These are phyloP conservation scores for Philypnodon macrostomus DNA, from an alignment of 2,797 vertebrate species.

Conservation along the genomic window DNA sequence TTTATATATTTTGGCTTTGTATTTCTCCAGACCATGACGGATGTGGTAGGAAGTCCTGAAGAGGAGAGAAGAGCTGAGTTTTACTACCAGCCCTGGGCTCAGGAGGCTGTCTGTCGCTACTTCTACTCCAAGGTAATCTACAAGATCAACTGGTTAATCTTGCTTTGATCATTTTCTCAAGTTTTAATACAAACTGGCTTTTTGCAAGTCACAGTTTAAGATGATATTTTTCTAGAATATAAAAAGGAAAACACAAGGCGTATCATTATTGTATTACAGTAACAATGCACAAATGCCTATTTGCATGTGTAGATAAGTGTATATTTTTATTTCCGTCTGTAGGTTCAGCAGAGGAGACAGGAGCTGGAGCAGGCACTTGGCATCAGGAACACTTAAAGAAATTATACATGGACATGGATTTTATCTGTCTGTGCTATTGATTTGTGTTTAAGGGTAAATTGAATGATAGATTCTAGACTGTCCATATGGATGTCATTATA, in stretches of 20 bases:
- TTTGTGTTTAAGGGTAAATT: slow-evolving; percentile 22
- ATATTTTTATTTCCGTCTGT: slow-evolving; percentile 29
- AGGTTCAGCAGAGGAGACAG: slow-evolving; percentile 98
- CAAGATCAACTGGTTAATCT: background rate
- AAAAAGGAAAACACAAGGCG: no score
- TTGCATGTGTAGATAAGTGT: no score
- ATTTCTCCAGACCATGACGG: slow-evolving; percentile 89
- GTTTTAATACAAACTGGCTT: no score
- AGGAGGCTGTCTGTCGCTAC: slow-evolving; percentile 97
- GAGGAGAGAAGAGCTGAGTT: slow-evolving; percentile 97
- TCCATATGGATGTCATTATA: slow-evolving; percentile 53
- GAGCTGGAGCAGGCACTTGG: slow-evolving; percentile 97
- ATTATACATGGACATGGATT: background rate
- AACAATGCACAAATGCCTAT: no score
- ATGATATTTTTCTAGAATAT: no score
- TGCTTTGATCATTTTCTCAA: no score
- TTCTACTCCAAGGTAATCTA: slow-evolving; percentile 94
- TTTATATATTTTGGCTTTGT: slow-evolving; percentile 11
- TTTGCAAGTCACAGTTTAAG: no score
- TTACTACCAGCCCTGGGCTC: slow-evolving; percentile 99
- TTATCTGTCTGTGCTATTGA: slow-evolving; percentile 19
- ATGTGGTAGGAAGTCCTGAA: slow-evolving; percentile 96
- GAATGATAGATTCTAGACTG: slow-evolving; percentile 42
- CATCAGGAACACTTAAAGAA: slow-evolving; percentile 94
- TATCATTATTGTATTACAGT: no score